Base-by-base conservation (phyloP, 2,113 vertebrate species). In the Romanogobio albipinnatus region DNA sequence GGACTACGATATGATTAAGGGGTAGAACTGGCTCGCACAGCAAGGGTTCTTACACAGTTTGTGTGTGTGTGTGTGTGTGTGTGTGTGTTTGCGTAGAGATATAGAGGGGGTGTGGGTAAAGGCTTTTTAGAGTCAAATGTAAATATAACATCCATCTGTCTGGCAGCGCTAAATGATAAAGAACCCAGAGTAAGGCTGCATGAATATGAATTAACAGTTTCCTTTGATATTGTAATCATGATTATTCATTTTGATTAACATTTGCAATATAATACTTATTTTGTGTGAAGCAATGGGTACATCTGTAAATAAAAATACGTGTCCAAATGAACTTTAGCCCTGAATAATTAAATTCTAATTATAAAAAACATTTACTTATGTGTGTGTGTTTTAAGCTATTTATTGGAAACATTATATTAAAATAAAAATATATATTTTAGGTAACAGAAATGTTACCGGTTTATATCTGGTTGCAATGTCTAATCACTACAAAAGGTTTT, bases 31-130 rank as follows among this genome's bases (percentile, higher is more conserved):
- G 81, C 76, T 15, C 26, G 58, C 77, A 88, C 70, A 68, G 76
- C 49, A 76, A 47, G 19, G n/a, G 26, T 39, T 49, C 29, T 59
- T 79, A 58, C 76, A 71, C 61, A 62, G 76, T 68, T 26, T 70
- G 43, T 24, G 19, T 33, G 58, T 66, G 47, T 76, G 61, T 8
- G 61, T 76, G 84, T 51, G 64, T 29, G 76, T 71, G 45, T 71
- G 70, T 61, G 59, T 64, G 47, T 47, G 22, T 45, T n/a, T 45
- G 47, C 39, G n/a, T 45, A 29, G 87, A 88, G 88, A 88, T 89
- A 92, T 89, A 92, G 92, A 93, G 91, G 90, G 91, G 90, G 93
- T 85, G 91, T 93, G 90, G 89, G 11, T 51, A 89, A 49, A 17
- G 14, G 19, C 51, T 14, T 49, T n/a, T 68, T 62, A 36, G 64